Conservation (phyloP, 1,140 invertebrate genomes). For the Penaeus chinensis region DNA sequence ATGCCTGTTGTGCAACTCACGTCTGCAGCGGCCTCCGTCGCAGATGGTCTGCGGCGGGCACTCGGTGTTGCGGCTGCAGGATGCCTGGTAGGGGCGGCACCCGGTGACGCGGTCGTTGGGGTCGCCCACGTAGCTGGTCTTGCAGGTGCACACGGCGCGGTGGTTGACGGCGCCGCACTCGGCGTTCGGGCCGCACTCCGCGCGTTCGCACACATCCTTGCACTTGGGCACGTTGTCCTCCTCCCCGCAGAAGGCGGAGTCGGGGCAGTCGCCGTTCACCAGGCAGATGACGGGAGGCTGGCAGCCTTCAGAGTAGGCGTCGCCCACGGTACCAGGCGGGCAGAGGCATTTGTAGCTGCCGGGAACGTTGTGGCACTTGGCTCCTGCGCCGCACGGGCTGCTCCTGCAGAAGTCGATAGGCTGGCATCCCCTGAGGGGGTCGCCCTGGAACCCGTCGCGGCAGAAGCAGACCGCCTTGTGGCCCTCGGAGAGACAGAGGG, state of each 20-base stretch:
- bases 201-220: conserved; percentile 81
- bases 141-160: conserved; percentile 80
- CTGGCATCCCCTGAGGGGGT: conserved; percentile 77
- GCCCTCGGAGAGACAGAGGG: conserved; percentile 83
- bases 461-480: conserved; percentile 83
- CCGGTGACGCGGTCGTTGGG: conserved; percentile 77
- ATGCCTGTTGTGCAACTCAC: conserved; percentile 71
- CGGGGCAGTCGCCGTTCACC: conserved; percentile 81
- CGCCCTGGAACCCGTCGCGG: conserved; percentile 86
- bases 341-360: conserved; percentile 86
- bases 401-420: conserved; percentile 83
- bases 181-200: conserved; percentile 83
- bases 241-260: conserved; percentile 79
- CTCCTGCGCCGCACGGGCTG: conserved; percentile 83
- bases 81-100: conserved; percentile 80
- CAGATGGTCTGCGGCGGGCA: conserved; percentile 85
- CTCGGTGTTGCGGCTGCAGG: conserved; percentile 78
- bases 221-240: conserved; percentile 80
- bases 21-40: conserved; percentile 82
- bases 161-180: conserved; percentile 82
- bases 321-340: conserved; percentile 81
- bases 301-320: conserved; percentile 83
- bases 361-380: conserved; percentile 83
- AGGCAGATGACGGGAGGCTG: conserved; percentile 81
- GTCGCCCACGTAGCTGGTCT: conserved; percentile 81